phyloP scores from a whole-genome alignment of 2,113 vertebrate species.

The Aegotheles bennettii region DNA sequence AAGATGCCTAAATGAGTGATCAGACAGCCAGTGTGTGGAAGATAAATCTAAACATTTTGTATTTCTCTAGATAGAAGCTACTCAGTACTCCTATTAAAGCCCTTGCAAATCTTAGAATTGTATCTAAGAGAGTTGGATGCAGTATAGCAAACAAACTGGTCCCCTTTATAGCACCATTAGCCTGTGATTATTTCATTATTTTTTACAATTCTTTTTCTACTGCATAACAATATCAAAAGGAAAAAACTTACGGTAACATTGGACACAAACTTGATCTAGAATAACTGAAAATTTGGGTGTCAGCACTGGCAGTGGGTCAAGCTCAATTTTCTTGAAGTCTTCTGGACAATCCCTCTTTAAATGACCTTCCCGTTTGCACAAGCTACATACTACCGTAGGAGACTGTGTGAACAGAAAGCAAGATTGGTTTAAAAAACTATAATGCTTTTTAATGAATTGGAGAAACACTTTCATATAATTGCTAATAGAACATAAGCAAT shows the following conservation, averaged over 20 bases:
- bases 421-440: neutral
- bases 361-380: constrained; percentile 92
- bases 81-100: neutral
- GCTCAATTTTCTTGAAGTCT: constrained; percentile 91
- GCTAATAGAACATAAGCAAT: neutral
- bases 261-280: constrained; percentile 87
- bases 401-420: constrained; percentile 69
- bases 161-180: neutral
- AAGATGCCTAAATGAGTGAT: neutral
- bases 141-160: neutral
- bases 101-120: neutral
- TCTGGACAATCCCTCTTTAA: constrained; percentile 92
- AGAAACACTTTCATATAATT: neutral
- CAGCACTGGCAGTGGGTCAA: constrained; percentile 82
- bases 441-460: neutral
- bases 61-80: neutral
- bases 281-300: constrained; percentile 80
- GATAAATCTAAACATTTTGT: neutral
- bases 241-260: constrained; percentile 86
- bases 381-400: constrained; percentile 86
- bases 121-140: neutral
- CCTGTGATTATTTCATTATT: neutral
- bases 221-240: neutral
- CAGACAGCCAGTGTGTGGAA: neutral
- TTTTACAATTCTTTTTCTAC: neutral